Evolutionary conservation across 2,888 invertebrate genomes (phyloP), one percentile per base, ranked within the genome.

Genomic region (Trileptium ribeirensis): DNA sequence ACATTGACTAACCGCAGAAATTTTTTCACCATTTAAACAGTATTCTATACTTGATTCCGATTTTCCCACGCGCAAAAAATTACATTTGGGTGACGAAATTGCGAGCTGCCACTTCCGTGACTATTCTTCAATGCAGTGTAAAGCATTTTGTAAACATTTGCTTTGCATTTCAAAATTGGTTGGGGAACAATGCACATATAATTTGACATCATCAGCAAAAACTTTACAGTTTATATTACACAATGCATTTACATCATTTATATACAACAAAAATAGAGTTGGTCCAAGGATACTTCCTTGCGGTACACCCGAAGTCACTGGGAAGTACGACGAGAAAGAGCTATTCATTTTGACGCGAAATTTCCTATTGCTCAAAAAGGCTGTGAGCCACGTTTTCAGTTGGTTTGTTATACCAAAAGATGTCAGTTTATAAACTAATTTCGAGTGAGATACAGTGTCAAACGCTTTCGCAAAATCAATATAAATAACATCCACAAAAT

Each of bases 231-330:
- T 51, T n/a, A n/a, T n/a, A n/a, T n/a, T n/a, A n/a, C n/a, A n/a
- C n/a, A n/a, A n/a, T 33, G 36, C 70, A 70, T 70, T 29, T 19
- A 78, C 31, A 31, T 78, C 78, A 78, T 78, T 78, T 2, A 78
- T 78, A 33, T 31, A 78, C n/a, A 78, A 36, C 24, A 78, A 15
- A 51, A 78, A 78, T 31, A 78, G 19, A n/a, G 33, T 8, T 2
- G 78, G 78, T 24, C 78, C 78, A 8, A 78, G 78, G 2, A 78
- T 34, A 78, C 78, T 78, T 31, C 78, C 78, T 37, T 78, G 78
- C 3, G 78, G 78, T 29, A 78, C 78, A 78, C 78, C 78, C 19
- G 64, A 64, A 19, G 64, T n/a, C 8, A 78, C 78, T 8, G 15
- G 15, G 33, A 8, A 19, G 15, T 19, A 8, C 15, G 8, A 31